Percentiles rank a stretch among this genome's conserved stretches.
These are phyloP conservation scores for Archocentrus centrarchus DNA, from an alignment of 2,113 vertebrate genomes.

Conservation along the genomic window DNA sequence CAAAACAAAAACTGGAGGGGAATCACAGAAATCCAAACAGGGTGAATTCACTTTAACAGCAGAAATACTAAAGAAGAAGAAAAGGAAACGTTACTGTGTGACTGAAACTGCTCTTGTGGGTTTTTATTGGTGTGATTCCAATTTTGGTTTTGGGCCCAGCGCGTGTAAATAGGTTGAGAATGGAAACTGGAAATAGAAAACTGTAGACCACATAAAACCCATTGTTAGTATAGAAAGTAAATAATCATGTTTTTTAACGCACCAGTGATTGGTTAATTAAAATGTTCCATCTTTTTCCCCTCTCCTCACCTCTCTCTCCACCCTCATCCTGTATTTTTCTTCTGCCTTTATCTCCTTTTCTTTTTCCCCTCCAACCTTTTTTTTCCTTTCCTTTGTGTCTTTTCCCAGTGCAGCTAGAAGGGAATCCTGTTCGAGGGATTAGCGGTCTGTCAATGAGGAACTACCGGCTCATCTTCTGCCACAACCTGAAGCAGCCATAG, in stretches of 20 bases:
- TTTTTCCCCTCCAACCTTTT: background rate
- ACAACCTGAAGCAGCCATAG: constrained; percentile 99
- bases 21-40: no score
- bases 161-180: background rate
- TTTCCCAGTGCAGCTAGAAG: constrained; percentile 78
- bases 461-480: constrained; percentile 99
- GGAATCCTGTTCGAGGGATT: constrained; percentile 95
- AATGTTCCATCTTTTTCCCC: background rate
- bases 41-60: no score
- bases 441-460: constrained; percentile 99
- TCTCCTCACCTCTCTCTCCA: constrained; percentile 13
- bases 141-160: background rate
- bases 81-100: background rate
- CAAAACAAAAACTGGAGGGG: background rate
- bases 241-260: background rate
- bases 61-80: background rate
- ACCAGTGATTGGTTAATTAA: background rate
- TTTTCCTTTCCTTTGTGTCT: background rate
- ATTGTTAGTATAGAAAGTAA: background rate
- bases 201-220: background rate
- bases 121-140: background rate
- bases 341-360: background rate
- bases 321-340: background rate
- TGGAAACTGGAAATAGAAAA: background rate
- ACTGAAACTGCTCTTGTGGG: background rate